These are phyloP conservation scores for Saccopteryx bilineata DNA, from an alignment of 2,113 vertebrate species.

Conservation along the genomic window DNA sequence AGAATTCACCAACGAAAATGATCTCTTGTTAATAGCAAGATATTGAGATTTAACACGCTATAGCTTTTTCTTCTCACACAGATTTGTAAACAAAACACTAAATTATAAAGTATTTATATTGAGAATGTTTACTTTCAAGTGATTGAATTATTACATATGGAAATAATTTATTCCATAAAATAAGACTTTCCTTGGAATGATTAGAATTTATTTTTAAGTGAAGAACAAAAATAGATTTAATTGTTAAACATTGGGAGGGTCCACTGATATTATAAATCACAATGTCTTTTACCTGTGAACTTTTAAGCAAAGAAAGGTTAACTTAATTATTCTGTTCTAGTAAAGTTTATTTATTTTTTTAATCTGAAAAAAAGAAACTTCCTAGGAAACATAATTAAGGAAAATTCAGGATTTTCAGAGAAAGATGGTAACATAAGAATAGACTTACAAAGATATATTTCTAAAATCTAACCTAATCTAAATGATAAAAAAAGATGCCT, in stretches of 20 bases:
- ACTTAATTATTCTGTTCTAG: conserved; percentile 77
- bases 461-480: conserved; percentile 34
- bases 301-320: conserved; percentile 80
- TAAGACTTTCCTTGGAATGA: conserved; percentile 4
- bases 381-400: conserved; percentile 71
- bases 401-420: conserved; percentile 46
- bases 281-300: conserved; percentile 79
- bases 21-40: background rate
- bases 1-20: background rate
- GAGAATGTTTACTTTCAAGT: background rate
- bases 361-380: conserved; percentile 40
- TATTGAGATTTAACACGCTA: background rate
- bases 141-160: background rate
- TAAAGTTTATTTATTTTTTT: conserved; percentile 67
- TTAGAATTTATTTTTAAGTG: conserved; percentile 58
- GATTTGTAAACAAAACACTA: conserved; percentile 38
- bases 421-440: conserved; percentile 51
- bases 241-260: conserved; percentile 61
- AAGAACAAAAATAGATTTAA: conserved; percentile 71
- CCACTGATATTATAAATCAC: conserved; percentile 76
- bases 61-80: background rate
- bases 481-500: background rate
- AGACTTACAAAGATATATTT: conserved; percentile 42
- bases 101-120: background rate
- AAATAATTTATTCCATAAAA: background rate